Evolutionary conservation across 2,797 vertebrate genomes (phyloP), one percentile per base, ranked within the genome.

Genomic region (Craterocephalus amniculus): DNA sequence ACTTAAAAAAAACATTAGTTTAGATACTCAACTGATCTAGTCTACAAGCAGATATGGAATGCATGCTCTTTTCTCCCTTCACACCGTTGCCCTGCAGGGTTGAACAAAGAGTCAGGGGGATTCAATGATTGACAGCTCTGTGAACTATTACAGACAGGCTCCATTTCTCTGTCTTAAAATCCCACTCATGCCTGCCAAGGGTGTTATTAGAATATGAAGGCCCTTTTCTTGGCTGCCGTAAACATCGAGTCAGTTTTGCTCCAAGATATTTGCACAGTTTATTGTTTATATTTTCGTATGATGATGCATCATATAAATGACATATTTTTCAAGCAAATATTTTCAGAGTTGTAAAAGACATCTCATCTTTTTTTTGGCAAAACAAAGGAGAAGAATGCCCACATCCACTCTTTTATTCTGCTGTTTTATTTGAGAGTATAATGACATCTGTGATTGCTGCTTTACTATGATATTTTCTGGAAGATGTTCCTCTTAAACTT

Each of bases 41-140:
- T 74, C 35, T 40, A 61, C 55, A 73, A 74, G 63, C 24, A 56
- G 63, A 74, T 51, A 38, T 26, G 14, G 61, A 51, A 77, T 51
- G 35, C 51, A 52, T 76, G 64, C 56, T 72, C 63, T 63, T 76
- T 79, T 72, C 48, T 48, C 57, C 35, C 71, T 65, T 70, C 71
- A 69, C 51, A 40, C 31, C 62, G 67, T 70, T 26, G 52, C 74
- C 72, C 76, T 64, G 74, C 67, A 77, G 80, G 81, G 79, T 81
- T 91, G 84, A 89, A 85, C 64, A 71, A 84, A 79, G 70, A 84
- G 84, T 87, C 87, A 81, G 57, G 65, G 63, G 35, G 63, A 86
- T 86, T 84, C 38, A 38, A 81, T 90, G 88, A 92, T 58, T 91
- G 90, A 85, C 87, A 87, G 80, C 16, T 85, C 75, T 84, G 70